Percentiles rank a stretch among this genome's conserved stretches.
Evolutionary conservation across 1,140 invertebrate genomes (phyloP).

Genomic region (Drosophila eugracilis): DNA sequence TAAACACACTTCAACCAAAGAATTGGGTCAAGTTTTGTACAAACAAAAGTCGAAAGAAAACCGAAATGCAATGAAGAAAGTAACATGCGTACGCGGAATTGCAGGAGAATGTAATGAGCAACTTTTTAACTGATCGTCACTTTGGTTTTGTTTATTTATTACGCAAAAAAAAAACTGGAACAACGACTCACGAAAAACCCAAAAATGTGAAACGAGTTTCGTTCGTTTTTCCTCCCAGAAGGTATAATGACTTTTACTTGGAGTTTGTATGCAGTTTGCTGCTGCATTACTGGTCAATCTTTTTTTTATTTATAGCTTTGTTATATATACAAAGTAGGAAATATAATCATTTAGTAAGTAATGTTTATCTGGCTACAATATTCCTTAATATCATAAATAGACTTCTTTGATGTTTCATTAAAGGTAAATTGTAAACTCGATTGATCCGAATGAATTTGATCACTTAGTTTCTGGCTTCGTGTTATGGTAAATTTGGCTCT

Average conservation of each 20-base stretch:
- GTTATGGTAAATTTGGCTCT: background rate
- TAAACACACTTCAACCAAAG: background rate
- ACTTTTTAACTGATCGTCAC: constrained; percentile 23
- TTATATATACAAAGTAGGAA: background rate
- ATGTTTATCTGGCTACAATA: constrained; percentile 1
- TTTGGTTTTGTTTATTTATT: constrained; percentile 44
- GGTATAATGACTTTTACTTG: constrained; percentile 11
- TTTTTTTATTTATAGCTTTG: background rate
- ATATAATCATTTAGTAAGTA: background rate
- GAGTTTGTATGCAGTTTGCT: background rate
- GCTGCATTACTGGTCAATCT: too few species aligned
- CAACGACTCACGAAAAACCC: constrained; percentile 47
- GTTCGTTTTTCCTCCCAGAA: background rate
- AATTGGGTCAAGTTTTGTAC: constrained; percentile 52
- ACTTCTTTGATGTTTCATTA: background rate
- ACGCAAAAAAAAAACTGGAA: constrained; percentile 76
- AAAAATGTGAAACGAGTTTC: constrained; percentile 69
- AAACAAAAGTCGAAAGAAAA: constrained; percentile 38
- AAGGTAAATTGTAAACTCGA: background rate
- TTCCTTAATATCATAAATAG: background rate
- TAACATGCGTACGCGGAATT: constrained; percentile 26
- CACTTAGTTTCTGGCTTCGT: background rate
- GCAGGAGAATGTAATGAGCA: constrained; percentile 22
- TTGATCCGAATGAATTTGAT: background rate
- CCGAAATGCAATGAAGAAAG: constrained; percentile 39